phyloP scores from a whole-genome alignment of 1,140 invertebrate species.

The Teleogryllus occipitalis region DNA sequence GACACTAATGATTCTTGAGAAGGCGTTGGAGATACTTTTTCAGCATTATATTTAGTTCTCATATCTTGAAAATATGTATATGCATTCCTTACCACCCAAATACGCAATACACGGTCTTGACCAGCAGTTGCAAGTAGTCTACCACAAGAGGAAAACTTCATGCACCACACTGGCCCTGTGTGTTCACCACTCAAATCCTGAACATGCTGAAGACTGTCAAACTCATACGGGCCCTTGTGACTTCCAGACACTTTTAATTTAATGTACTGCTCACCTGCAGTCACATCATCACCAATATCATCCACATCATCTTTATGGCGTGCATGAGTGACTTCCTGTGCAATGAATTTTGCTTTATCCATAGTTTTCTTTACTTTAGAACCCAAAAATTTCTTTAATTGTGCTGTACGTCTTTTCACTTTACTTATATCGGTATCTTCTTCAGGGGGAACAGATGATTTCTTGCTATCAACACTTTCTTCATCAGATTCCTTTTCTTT shows the following conservation, averaged over 20 bases:
- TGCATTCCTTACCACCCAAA: conserved; percentile 88
- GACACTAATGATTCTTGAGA: conserved; percentile 80
- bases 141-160: conserved; percentile 96
- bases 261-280: conserved; percentile 70
- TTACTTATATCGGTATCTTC: conserved; percentile 40
- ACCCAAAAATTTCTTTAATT: conserved; percentile 77
- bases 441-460: conserved; percentile 49
- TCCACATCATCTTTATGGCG: conserved; percentile 77
- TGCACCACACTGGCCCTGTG: conserved; percentile 91
- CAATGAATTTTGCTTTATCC: conserved; percentile 81
- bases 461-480: conserved; percentile 71
- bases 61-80: conserved; percentile 89
- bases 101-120: conserved; percentile 84
- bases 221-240: conserved; percentile 94
- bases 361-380: conserved; percentile 81
- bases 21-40: conserved; percentile 79
- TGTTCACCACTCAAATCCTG: conserved; percentile 78
- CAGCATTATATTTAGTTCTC: conserved; percentile 85
- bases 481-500: conserved; percentile 75
- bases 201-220: conserved; percentile 66
- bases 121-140: conserved; percentile 89
- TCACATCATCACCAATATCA: conserved; percentile 75
- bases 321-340: conserved; percentile 76
- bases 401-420: conserved; percentile 47
- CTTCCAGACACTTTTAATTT: conserved; percentile 90